phyloP scores from a whole-genome alignment of 35 echinoderm and acorn worm genomes.

The Apostichopus japonicus region DNA sequence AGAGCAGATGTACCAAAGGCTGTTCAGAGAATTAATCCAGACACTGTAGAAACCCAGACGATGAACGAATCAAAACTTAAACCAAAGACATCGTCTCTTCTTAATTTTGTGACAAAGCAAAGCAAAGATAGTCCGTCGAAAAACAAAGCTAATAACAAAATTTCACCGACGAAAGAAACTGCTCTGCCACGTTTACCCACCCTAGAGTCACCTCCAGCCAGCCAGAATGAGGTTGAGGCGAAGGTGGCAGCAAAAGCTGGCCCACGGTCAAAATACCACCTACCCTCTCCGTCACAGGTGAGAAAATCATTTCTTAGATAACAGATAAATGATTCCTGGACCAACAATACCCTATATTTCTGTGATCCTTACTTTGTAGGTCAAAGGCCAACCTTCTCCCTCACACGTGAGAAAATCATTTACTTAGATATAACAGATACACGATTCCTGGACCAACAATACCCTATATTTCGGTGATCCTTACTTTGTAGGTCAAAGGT shows the following conservation, averaged over 20 bases:
- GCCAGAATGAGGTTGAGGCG: not conserved
- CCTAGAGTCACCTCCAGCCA: slow-evolving; percentile 37
- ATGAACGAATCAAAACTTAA: not conserved
- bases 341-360: too few relatives aligned
- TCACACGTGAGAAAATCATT: slow-evolving; percentile 56
- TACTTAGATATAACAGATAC: not conserved
- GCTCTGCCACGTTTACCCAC: slow-evolving; percentile 65
- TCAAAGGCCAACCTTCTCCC: slow-evolving; percentile 58
- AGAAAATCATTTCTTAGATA: not conserved
- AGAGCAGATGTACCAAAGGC: not conserved
- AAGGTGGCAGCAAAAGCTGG: not conserved
- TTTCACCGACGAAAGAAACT: slow-evolving; percentile 17
- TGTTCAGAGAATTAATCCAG: slow-evolving; percentile 1
- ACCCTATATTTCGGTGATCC: too few relatives aligned
- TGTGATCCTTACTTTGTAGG: too few relatives aligned
- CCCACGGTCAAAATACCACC: slow-evolving; percentile 12
- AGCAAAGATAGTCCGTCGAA: not conserved
- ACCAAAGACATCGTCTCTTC: slow-evolving; percentile 17
- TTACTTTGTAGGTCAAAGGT: too few relatives aligned
- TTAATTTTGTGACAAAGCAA: slow-evolving; percentile 70
- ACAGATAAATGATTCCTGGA: too few relatives aligned
- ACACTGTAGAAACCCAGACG: not conserved
- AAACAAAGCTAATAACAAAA: not conserved
- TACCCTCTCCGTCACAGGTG: slow-evolving; percentile 81
- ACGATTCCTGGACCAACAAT: too few relatives aligned